Percentiles rank a stretch among this genome's conserved stretches.
phyloP scores from a whole-genome alignment of 1,140 invertebrate genomes.

The Calephelis nemesis region DNA sequence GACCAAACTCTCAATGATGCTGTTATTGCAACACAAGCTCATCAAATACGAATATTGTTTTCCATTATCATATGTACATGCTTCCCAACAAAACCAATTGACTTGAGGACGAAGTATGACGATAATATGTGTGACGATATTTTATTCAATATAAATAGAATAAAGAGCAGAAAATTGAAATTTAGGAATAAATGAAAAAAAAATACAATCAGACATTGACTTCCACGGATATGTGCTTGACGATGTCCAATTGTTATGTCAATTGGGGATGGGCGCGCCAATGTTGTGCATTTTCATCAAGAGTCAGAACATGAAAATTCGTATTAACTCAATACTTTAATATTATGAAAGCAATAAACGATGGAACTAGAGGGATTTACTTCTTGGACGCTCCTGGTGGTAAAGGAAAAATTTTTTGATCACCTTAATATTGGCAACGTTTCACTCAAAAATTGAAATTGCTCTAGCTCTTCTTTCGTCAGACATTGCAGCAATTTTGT shows the following conservation, averaged over 20 bases:
- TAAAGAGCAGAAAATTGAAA: slow-evolving; percentile 7
- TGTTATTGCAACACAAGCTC: slow-evolving; percentile 28
- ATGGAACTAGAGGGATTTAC: slow-evolving; percentile 51
- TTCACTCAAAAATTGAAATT: too few relatives aligned
- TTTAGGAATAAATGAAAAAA: too few relatives aligned
- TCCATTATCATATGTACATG: slow-evolving; percentile 12
- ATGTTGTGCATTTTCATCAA: slow-evolving; percentile 49
- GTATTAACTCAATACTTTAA: slow-evolving; percentile 42
- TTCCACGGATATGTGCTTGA: too few relatives aligned
- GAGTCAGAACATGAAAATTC: slow-evolving; percentile 53
- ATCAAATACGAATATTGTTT: too few relatives aligned
- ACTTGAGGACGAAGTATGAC: slow-evolving; percentile 52
- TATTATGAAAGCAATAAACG: slow-evolving; percentile 50
- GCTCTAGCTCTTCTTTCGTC: too few relatives aligned
- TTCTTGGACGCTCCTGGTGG: slow-evolving; percentile 44
- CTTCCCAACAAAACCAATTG: slow-evolving; percentile 35
- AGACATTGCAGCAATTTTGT: too few relatives aligned
- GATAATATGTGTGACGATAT: slow-evolving; percentile 52
- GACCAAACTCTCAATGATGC: slow-evolving; percentile 57
- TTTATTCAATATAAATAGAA: slow-evolving; percentile 29
- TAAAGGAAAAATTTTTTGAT: slow-evolving; percentile 24
- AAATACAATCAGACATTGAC: too few relatives aligned
- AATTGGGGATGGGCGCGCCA: neutral
- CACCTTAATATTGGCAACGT: too few relatives aligned
- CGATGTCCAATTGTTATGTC: too few relatives aligned